phyloP scores from a whole-genome alignment of 1,140 invertebrate genomes.

The Contarinia nasturtii region DNA sequence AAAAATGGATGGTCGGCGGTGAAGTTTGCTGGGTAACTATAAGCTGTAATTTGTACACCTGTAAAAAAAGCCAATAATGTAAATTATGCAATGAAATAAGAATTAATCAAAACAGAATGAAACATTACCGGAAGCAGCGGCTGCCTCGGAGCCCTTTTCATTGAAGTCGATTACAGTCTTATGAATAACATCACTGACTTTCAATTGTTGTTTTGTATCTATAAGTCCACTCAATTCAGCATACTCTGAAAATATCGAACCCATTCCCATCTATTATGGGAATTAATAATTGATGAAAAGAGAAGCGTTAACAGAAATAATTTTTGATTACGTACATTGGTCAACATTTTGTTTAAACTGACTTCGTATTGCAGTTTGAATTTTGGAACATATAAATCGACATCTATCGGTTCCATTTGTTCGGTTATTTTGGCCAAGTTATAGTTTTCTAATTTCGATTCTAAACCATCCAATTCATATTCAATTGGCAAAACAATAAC shows the following conservation, averaged over 20 bases:
- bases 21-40: too few species aligned
- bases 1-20: too few species aligned
- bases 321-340: neutral
- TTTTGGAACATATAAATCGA: neutral
- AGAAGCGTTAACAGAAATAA: too few species aligned
- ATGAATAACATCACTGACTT: constrained; percentile 30
- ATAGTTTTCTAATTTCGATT: neutral
- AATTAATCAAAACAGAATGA: too few species aligned
- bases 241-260: constrained; percentile 22
- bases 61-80: too few species aligned
- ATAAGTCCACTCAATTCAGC: constrained; percentile 40
- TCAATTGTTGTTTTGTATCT: constrained; percentile 23
- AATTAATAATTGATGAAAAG: too few species aligned
- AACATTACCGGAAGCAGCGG: constrained; percentile 23
- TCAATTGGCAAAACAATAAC: neutral
- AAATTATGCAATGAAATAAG: too few species aligned
- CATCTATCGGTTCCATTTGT: neutral
- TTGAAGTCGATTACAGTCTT: constrained; percentile 35
- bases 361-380: neutral
- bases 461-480: neutral
- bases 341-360: neutral
- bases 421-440: neutral
- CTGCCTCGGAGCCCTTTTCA: constrained; percentile 35
- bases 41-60: too few species aligned
- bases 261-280: too few species aligned